Evolutionary conservation across 2,113 vertebrate genomes (phyloP).

Genomic region (Morone saxatilis): DNA sequence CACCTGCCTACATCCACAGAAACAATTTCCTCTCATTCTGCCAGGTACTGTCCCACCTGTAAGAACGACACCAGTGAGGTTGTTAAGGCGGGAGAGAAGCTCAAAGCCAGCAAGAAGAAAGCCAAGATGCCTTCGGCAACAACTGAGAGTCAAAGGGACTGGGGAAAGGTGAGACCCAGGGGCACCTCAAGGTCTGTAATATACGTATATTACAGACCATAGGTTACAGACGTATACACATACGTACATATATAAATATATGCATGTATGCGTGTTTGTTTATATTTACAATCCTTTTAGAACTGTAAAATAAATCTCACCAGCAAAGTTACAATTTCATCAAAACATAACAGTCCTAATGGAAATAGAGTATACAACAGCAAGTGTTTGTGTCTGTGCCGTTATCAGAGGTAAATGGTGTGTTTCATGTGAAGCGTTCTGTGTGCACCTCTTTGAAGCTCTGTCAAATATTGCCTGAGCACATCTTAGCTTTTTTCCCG

Average conservation of each 20-base stretch:
- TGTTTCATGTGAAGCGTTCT: neutral
- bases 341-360: neutral
- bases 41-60: constrained; percentile 99
- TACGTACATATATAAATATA: too few species aligned
- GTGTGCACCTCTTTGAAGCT: neutral
- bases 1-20: neutral
- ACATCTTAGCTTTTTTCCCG: neutral
- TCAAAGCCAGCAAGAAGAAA: constrained; percentile 99
- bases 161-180: constrained; percentile 93
- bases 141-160: constrained; percentile 97
- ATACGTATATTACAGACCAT: too few species aligned
- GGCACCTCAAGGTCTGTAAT: neutral
- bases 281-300: too few species aligned
- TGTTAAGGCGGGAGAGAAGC: constrained; percentile 96
- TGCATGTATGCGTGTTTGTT: too few species aligned
- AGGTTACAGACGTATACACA: too few species aligned
- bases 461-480: neutral
- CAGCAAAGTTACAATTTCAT: neutral
- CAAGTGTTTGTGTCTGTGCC: neutral
- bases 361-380: neutral
- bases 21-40: constrained; percentile 21
- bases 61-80: constrained; percentile 99
- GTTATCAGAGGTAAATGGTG: too few species aligned
- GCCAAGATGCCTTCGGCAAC: constrained; percentile 99
- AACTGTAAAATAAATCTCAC: neutral